Evolutionary conservation across 2,888 invertebrate genomes (phyloP).

Genomic region (Drosophila pseudotakahashii): DNA sequence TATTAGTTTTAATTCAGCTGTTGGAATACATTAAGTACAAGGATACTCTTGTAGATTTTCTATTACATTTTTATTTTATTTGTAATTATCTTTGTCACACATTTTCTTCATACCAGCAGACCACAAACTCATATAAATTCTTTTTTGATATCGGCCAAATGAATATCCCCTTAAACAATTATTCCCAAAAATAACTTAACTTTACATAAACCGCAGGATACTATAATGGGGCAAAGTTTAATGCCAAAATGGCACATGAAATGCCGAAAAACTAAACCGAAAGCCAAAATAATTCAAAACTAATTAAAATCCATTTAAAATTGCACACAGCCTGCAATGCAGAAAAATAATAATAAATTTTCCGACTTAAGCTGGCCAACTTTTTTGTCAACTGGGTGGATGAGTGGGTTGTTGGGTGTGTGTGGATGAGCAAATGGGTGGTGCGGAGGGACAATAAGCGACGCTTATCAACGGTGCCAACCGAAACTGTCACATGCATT

Average conservation of each 20-base stretch:
- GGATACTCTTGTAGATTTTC: too few relatives aligned
- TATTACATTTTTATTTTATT: too few relatives aligned
- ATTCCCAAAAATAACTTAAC: conserved; percentile 5
- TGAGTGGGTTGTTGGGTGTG: background rate
- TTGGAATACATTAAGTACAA: too few relatives aligned
- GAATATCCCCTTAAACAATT: conserved; percentile 6
- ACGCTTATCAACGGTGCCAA: conserved; percentile 46
- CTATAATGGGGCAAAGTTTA: conserved; percentile 41
- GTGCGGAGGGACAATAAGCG: conserved; percentile 38
- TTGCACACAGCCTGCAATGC: conserved; percentile 43
- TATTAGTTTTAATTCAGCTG: too few relatives aligned
- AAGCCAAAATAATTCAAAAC: conserved; percentile 54
- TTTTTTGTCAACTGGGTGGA: conserved; percentile 33
- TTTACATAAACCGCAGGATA: conserved; percentile 34
- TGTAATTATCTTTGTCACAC: background rate
- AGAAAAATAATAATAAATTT: conserved; percentile 58
- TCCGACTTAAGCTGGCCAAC: conserved; percentile 52
- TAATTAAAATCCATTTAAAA: conserved; percentile 58
- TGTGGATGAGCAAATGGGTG: background rate
- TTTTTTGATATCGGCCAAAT: background rate
- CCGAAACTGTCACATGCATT: conserved; percentile 48
- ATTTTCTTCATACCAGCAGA: background rate
- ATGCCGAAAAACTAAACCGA: conserved; percentile 24
- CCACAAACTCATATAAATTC: background rate
- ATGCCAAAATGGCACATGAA: conserved; percentile 34